Base-by-base conservation (phyloP, 2,888 invertebrate genomes). In the Conops quadrifasciatus region DNA sequence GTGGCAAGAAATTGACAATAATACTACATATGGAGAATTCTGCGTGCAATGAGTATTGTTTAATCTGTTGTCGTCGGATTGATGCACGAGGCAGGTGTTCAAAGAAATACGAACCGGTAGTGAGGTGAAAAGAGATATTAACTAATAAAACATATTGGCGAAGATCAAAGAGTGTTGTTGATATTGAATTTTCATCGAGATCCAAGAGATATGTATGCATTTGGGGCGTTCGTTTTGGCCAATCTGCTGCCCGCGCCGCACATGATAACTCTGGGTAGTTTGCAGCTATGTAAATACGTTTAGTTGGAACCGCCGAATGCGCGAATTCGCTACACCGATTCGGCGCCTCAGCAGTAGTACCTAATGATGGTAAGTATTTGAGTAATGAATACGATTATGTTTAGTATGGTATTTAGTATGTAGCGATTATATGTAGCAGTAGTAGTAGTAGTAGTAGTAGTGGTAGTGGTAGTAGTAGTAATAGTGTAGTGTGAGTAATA, bases 201-300 rank as follows among this genome's bases (percentile, higher is more conserved):
- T 43, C 43, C 15, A 24, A 56, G 21, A 15, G 36, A 58, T 43
- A 24, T 43, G 56, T 24, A 24, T 43, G 56, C 43, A 16, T 43
- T 19, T 60, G 49, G 49, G 36, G 16, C 58, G 21, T 51, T 49
- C n/a, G 5, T 66, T 60, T 60, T 53, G 43, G 64, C 66, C 60
- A 21, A 51, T 62, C 43, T 60, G 21, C 45, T 49, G 4, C 51
- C 47, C 49, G 7, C 11, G 53, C 2, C n/a, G 45, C 71, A 71
- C 65, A 15, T 66, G 49, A 43, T 69, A 78, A 77, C 80, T 78
- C 82, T 81, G 81, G 81, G 81, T 81, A 81, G 81, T 80, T 80
- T 80, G 79, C 77, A 78, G 24, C 47, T 67, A 56, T 53, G 62
- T 62, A 72, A 69, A 63, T 62, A 59, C 30, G 49, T 56, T 56